Evolutionary conservation across 2,888 invertebrate species (phyloP), one percentile per base, ranked within the genome.

Genomic region (Drepana falcataria): DNA sequence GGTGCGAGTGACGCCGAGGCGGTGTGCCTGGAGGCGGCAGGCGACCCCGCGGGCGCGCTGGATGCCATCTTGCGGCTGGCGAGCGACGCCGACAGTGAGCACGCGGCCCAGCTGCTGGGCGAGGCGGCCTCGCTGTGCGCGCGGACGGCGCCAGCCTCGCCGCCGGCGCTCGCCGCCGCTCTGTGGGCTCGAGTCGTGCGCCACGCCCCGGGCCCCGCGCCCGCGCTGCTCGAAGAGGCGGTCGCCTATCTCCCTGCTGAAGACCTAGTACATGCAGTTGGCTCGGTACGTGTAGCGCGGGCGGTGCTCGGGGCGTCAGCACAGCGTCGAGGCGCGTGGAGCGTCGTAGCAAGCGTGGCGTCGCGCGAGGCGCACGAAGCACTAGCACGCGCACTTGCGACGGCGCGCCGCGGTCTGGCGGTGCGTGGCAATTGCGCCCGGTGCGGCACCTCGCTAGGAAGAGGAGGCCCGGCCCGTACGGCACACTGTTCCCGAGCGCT

Each of bases 31-130:
- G 91, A 91, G 65, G 84, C 87, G 41, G 72, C 74, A 48, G 91
- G 91, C 35, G 91, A 91, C 63, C 73, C 81, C 48, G 64, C 68
- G 53, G 86, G 73, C 9, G 91, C 91, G 35, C 77, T 91, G 34
- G 82, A 85, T 47, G 76, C 75, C 21, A 65, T 85, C 2, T 65
- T 88, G 48, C 68, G 69, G 2, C 73, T 83, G 35, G 72, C 75
- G 35, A 60, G 68, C 49, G 58, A 55, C 6, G 66, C 49, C 55
- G 64, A 59, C 2, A 66, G 63, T 47, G 61, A 53, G 21, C 56
- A 37, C 2, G 70, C 66, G 47, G 65, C 75, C 7, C 57, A 57
- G 0, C 65, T 73, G 44, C 63, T 79, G 35, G 61, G 60, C 47
- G 77, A 75, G 57, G 85, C 83, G 55, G 79, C 80, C 57, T 77